Evolutionary conservation across 1,140 invertebrate genomes (phyloP).

Genomic region (Propsilocerus akamusi): DNA sequence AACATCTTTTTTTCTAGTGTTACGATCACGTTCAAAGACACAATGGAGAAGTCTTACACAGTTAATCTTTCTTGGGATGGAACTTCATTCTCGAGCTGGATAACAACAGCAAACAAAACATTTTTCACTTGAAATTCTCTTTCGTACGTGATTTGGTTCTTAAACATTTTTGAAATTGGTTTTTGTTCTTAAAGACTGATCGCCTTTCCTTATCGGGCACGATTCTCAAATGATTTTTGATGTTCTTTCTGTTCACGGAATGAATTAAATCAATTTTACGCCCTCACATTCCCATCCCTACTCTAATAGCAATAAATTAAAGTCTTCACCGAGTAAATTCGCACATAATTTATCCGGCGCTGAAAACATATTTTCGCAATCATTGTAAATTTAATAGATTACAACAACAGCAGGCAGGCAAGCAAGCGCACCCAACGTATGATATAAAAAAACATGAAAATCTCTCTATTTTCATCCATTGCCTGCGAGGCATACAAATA

Average conservation of each 20-base stretch:
- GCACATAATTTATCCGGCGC: neutral
- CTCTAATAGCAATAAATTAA: too few relatives aligned
- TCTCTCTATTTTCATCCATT: too few relatives aligned
- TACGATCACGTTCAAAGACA: neutral
- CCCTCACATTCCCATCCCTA: neutral
- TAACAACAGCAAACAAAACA: too few relatives aligned
- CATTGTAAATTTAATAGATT: constrained; percentile 3
- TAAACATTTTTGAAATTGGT: neutral
- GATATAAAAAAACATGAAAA: too few relatives aligned
- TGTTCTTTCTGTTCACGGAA: too few relatives aligned
- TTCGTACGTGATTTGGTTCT: neutral
- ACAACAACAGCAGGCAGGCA: too few relatives aligned
- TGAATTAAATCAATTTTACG: neutral
- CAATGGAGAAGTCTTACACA: neutral
- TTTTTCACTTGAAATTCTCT: neutral
- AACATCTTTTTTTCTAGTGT: neutral
- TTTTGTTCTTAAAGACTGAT: neutral
- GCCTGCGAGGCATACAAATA: too few relatives aligned
- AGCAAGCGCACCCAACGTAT: too few relatives aligned
- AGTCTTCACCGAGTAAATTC: too few relatives aligned
- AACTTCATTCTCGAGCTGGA: neutral
- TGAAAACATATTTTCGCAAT: constrained; percentile 3
- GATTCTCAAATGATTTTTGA: too few relatives aligned
- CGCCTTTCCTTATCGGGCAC: neutral
- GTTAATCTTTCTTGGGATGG: constrained; percentile 1